A percentile compares a stretch with the other conserved stretches of the same genome.
These are phyloP conservation scores for Oreotrochilus melanogaster DNA, from an alignment of 2,113 vertebrate species.

Conservation along the genomic window DNA sequence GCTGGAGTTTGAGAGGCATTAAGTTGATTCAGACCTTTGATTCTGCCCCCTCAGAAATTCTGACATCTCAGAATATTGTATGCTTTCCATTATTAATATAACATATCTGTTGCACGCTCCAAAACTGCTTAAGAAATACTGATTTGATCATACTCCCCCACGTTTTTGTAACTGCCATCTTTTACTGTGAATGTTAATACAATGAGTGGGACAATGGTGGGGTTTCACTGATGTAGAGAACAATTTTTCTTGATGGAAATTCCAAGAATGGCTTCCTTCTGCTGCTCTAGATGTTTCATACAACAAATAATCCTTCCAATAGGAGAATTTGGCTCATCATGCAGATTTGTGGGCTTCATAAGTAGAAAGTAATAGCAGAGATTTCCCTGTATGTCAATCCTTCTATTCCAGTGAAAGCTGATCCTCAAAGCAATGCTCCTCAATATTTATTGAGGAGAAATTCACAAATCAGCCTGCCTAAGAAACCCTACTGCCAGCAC, in stretches of 20 bases:
- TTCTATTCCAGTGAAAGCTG: neutral
- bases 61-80: neutral
- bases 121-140: slow-evolving; percentile 28
- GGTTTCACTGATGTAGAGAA: neutral
- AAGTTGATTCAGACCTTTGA: neutral
- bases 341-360: slow-evolving; percentile 4
- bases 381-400: neutral
- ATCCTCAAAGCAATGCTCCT: neutral
- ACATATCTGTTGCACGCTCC: neutral
- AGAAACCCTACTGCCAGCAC: rapidly evolving
- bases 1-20: neutral
- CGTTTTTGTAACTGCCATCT: neutral
- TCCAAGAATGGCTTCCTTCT: neutral
- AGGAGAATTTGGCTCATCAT: neutral
- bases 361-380: neutral
- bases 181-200: neutral
- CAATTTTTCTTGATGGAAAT: neutral
- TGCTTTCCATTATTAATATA: rapidly evolving
- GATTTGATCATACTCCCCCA: neutral
- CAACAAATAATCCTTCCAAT: slow-evolving; percentile 1
- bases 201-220: neutral
- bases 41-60: neutral
- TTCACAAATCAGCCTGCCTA: rapidly evolving
- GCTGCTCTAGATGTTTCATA: neutral
- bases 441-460: slow-evolving; percentile 1